A percentile compares a stretch with the other conserved stretches of the same genome.
Evolutionary conservation across 2,888 invertebrate species (phyloP).

Genomic region (Patella ulyssiponensis): DNA sequence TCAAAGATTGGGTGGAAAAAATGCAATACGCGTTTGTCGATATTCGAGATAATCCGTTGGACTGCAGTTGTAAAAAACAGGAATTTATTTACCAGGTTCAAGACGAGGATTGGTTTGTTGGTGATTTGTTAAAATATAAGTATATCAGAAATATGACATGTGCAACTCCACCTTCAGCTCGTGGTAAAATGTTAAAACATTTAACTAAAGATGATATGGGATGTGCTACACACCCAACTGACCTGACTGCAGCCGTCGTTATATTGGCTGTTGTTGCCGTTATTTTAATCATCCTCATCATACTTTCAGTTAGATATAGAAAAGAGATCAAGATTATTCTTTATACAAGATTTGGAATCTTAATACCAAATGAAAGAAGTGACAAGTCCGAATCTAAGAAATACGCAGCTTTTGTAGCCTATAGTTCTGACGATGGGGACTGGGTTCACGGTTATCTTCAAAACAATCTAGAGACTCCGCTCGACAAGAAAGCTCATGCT

Average conservation of each 20-base stretch:
- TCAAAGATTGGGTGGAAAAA: conserved; percentile 35
- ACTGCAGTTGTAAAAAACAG: conserved; percentile 44
- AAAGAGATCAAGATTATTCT: conserved; percentile 51
- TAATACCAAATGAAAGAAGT: conserved; percentile 47
- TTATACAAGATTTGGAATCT: conserved; percentile 56
- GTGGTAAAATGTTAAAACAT: conserved; percentile 31
- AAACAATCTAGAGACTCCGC: conserved; percentile 84
- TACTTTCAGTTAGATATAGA: conserved; percentile 26
- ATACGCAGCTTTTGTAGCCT: conserved; percentile 93
- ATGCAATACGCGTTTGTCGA: conserved; percentile 49
- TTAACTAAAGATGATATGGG: conserved; percentile 29
- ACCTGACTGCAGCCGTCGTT: neutral
- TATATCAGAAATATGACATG: conserved; percentile 45
- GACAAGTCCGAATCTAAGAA: conserved; percentile 18
- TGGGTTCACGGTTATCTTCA: conserved; percentile 88
- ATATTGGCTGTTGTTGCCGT: conserved; percentile 26
- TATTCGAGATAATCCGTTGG: conserved; percentile 49
- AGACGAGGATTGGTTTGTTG: conserved; percentile 17
- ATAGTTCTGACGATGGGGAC: conserved; percentile 89
- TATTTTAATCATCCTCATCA: conserved; percentile 23
- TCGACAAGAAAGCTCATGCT: conserved; percentile 66
- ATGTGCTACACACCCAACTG: conserved; percentile 17
- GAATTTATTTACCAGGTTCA: conserved; percentile 21
- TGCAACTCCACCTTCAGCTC: conserved; percentile 34
- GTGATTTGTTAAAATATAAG: conserved; percentile 28